Evolutionary conservation across 2,888 invertebrate species (phyloP).

Genomic region (Nycteola revayana): DNA sequence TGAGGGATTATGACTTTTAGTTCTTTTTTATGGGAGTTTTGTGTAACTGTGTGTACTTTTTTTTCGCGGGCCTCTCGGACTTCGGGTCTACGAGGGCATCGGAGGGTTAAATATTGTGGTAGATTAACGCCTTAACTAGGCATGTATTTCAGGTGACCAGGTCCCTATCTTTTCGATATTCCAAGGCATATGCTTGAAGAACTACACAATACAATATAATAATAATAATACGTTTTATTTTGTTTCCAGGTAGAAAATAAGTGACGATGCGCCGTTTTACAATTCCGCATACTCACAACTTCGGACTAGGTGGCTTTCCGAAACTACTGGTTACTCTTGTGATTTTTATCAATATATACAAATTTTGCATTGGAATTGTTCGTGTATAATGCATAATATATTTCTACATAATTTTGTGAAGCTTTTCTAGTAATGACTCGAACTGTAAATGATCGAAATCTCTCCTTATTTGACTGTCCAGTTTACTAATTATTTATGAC

Average conservation of each 20-base stretch:
- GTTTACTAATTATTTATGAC: background rate
- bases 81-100: too few relatives aligned
- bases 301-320: conserved; percentile 49
- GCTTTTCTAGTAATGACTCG: conserved; percentile 37
- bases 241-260: conserved; percentile 59
- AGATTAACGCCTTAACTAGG: too few relatives aligned
- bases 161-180: too few relatives aligned
- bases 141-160: too few relatives aligned
- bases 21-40: too few relatives aligned
- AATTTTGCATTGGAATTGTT: conserved; percentile 27
- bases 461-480: conserved; percentile 13
- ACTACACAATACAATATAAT: background rate
- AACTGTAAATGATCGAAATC: conserved; percentile 21
- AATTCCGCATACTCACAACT: conserved; percentile 48
- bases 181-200: too few relatives aligned
- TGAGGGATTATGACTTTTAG: too few relatives aligned
- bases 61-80: too few relatives aligned
- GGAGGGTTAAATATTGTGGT: too few relatives aligned
- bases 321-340: conserved; percentile 30
- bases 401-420: conserved; percentile 31
- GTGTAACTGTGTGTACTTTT: too few relatives aligned
- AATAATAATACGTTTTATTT: conserved; percentile 1
- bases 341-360: conserved; percentile 22
- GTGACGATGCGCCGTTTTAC: conserved; percentile 29
- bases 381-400: conserved; percentile 36